Conservation (phyloP, 2,888 invertebrate species). For the Pammene fasciana region DNA sequence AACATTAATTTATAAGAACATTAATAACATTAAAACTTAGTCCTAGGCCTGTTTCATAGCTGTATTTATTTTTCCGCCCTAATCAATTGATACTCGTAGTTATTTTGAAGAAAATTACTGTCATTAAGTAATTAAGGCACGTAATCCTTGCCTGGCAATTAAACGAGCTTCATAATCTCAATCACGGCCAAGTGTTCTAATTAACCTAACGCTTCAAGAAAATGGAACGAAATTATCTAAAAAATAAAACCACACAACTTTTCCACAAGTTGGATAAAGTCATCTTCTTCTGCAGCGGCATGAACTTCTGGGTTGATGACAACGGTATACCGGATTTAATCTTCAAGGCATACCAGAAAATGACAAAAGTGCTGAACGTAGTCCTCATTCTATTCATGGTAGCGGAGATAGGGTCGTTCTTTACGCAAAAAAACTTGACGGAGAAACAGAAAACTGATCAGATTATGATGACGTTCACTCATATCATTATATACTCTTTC, state of each 20-base stretch:
- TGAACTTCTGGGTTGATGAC: constrained; percentile 32
- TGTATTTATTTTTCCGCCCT: too few species aligned
- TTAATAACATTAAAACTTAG: too few species aligned
- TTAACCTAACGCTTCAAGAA: neutral
- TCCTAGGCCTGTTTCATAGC: too few species aligned
- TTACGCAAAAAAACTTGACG: constrained; percentile 50
- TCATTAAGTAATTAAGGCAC: too few species aligned
- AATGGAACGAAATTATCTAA: constrained; percentile 8
- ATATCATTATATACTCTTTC: constrained; percentile 39
- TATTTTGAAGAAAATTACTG: too few species aligned
- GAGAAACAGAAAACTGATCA: constrained; percentile 46
- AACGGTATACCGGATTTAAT: neutral
- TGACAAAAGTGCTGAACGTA: constrained; percentile 10
- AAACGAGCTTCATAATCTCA: too few species aligned
- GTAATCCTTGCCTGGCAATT: too few species aligned
- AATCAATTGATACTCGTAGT: too few species aligned
- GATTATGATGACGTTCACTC: constrained; percentile 39
- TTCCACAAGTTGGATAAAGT: constrained; percentile 12
- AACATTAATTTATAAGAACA: too few species aligned
- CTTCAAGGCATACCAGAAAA: constrained; percentile 25
- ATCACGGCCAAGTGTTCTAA: neutral
- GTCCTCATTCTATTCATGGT: constrained; percentile 30
- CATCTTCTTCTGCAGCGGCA: constrained; percentile 20
- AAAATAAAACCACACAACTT: constrained; percentile 28
- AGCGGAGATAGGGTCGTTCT: constrained; percentile 42